Percentiles rank a stretch among this genome's conserved stretches.
These are phyloP conservation scores for Rhamphomyia laevipes DNA, from an alignment of 2,888 invertebrate species.

Conservation along the genomic window DNA sequence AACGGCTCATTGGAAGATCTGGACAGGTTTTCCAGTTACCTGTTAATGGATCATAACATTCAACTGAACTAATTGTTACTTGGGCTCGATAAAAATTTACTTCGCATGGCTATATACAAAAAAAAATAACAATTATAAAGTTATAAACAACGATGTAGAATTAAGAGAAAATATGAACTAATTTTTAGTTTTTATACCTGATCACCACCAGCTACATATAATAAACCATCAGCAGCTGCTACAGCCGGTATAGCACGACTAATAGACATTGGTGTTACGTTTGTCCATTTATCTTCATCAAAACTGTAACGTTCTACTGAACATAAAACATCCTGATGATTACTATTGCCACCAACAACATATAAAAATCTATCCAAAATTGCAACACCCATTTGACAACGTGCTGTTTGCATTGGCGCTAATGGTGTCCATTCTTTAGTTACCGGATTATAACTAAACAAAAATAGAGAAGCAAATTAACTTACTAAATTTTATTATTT, in stretches of 20 bases:
- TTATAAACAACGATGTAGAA: no score
- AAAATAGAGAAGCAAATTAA: background rate
- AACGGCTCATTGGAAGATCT: constrained; percentile 68
- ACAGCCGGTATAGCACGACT: constrained; percentile 76
- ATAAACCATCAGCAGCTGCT: constrained; percentile 66
- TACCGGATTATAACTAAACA: constrained; percentile 59
- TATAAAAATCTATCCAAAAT: constrained; percentile 73
- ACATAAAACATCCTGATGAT: constrained; percentile 62
- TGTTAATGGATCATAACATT: constrained; percentile 69
- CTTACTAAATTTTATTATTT: background rate
- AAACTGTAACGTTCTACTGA: constrained; percentile 59
- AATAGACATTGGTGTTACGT: constrained; percentile 58
- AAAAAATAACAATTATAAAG: background rate
- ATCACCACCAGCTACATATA: constrained; percentile 79
- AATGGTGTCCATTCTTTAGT: constrained; percentile 68
- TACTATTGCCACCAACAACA: constrained; percentile 71
- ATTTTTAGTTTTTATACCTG: constrained; percentile 35
- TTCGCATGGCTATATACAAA: constrained; percentile 46
- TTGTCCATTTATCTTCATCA: constrained; percentile 55
- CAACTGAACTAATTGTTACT: constrained; percentile 70
- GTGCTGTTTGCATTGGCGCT: constrained; percentile 64
- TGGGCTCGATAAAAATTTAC: constrained; percentile 76
- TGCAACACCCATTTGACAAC: constrained; percentile 85
- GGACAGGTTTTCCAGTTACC: constrained; percentile 70
- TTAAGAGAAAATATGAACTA: constrained; percentile 1